A percentile compares a stretch with the other conserved stretches of the same genome.
phyloP scores from a whole-genome alignment of 2,797 vertebrate species.

The Thripadectes ignobilis region DNA sequence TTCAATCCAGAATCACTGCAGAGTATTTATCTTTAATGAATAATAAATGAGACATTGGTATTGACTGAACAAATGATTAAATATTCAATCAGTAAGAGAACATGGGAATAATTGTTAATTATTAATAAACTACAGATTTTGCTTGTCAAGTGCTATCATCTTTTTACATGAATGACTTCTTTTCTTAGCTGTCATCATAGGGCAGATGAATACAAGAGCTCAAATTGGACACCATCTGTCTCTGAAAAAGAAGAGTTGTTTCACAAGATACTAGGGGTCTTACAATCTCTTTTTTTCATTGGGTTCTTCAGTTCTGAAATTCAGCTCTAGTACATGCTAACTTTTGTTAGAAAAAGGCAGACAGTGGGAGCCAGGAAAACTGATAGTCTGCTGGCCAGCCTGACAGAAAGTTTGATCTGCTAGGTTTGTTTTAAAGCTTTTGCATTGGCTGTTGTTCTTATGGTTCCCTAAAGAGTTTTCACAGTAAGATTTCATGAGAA shows the following conservation, averaged over 20 bases:
- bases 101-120: constrained; percentile 79
- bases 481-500: neutral
- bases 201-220: constrained; percentile 49
- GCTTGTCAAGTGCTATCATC: constrained; percentile 68
- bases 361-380: neutral
- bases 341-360: neutral
- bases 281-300: neutral
- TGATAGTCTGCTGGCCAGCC: neutral
- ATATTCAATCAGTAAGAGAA: constrained; percentile 81
- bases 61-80: constrained; percentile 81
- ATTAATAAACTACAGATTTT: constrained; percentile 77
- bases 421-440: neutral
- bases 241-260: neutral
- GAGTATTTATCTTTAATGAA: constrained; percentile 83
- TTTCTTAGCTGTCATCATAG: constrained; percentile 49
- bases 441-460: neutral
- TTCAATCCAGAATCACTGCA: constrained; percentile 72
- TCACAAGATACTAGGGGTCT: neutral
- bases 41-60: constrained; percentile 79
- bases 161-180: constrained; percentile 66
- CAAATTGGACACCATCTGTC: neutral
- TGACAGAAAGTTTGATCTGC: neutral
- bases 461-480: neutral
- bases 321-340: neutral
- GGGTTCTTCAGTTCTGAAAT: neutral